Conservation (phyloP, 2,113 vertebrate genomes). For the Oreotrochilus melanogaster region DNA sequence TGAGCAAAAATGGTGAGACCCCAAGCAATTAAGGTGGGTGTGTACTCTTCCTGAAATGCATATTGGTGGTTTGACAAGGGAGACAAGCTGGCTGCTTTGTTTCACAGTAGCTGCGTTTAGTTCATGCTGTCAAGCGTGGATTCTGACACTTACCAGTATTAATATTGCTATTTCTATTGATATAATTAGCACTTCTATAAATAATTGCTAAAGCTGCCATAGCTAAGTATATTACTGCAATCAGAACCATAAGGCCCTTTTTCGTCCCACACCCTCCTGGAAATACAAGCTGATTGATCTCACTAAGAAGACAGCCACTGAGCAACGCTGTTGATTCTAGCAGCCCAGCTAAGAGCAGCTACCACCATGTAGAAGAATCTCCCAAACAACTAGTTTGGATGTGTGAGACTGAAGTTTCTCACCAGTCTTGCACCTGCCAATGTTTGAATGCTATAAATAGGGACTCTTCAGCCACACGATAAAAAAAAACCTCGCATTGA, state of each 20-base stretch:
- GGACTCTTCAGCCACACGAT: slow-evolving; percentile 28
- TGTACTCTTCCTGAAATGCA: slow-evolving; percentile 73
- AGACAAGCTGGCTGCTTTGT: slow-evolving; percentile 79
- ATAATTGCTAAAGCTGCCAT: slow-evolving; percentile 76
- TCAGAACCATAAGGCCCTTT: slow-evolving; percentile 63
- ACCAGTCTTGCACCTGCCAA: slow-evolving; percentile 74
- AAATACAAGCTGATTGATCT: slow-evolving; percentile 57
- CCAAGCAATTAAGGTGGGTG: slow-evolving; percentile 69
- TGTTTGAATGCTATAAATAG: slow-evolving; percentile 69
- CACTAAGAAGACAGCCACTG: slow-evolving; percentile 37
- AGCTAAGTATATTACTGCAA: slow-evolving; percentile 75
- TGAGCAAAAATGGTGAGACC: slow-evolving; percentile 68
- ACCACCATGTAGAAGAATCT: slow-evolving; percentile 69
- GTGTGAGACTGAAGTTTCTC: slow-evolving; percentile 83
- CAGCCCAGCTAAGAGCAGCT: slow-evolving; percentile 62
- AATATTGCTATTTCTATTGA: slow-evolving; percentile 85
- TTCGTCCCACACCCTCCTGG: slow-evolving; percentile 49
- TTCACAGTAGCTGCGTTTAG: slow-evolving; percentile 79
- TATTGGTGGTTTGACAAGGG: slow-evolving; percentile 79
- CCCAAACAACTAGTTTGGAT: slow-evolving; percentile 78
- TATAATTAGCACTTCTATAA: slow-evolving; percentile 83
- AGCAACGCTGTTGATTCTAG: slow-evolving; percentile 46
- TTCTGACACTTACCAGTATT: slow-evolving; percentile 82
- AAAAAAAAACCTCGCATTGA: neutral
- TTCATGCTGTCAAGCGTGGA: slow-evolving; percentile 77